A percentile compares a stretch with the other conserved stretches of the same genome.
Evolutionary conservation across 2,888 invertebrate species (phyloP).

Genomic region (Dryobota labecula): DNA sequence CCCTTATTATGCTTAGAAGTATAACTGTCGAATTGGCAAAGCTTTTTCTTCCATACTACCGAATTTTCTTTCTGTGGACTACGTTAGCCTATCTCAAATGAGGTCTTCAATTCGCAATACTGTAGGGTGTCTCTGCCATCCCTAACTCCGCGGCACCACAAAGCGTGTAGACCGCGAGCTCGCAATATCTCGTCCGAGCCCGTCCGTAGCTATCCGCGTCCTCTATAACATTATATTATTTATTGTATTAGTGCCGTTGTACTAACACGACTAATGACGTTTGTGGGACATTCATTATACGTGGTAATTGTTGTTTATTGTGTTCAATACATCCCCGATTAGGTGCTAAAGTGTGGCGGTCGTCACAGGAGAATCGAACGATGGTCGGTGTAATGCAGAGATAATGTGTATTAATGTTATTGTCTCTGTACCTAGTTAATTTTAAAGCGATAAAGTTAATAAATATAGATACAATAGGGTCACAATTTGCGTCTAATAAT

Average conservation of each 20-base stretch:
- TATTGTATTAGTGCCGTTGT: conserved; percentile 66
- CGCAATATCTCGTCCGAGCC: conserved; percentile 58
- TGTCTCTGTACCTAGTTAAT: conserved; percentile 26
- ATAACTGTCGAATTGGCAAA: no score
- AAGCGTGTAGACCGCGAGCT: conserved; percentile 59
- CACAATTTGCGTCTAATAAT: background rate
- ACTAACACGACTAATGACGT: conserved; percentile 73
- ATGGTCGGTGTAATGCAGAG: conserved; percentile 23
- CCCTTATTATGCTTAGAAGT: background rate
- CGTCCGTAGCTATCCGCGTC: conserved; percentile 60
- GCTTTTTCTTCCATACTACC: no score
- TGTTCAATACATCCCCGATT: conserved; percentile 60
- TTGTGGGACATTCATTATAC: conserved; percentile 72
- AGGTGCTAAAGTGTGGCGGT: conserved; percentile 58
- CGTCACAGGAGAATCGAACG: conserved; percentile 37
- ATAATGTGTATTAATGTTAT: conserved; percentile 44
- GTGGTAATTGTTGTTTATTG: conserved; percentile 68
- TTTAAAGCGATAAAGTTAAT: conserved; percentile 3
- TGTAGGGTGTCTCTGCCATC: conserved; percentile 26
- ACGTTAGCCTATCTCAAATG: background rate
- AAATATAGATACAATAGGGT: background rate
- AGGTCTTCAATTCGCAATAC: no score
- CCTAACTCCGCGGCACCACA: conserved; percentile 66
- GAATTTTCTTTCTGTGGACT: background rate
- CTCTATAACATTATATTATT: conserved; percentile 65